phyloP scores from a whole-genome alignment of 2,113 vertebrate genomes.

The Pagrus major region DNA sequence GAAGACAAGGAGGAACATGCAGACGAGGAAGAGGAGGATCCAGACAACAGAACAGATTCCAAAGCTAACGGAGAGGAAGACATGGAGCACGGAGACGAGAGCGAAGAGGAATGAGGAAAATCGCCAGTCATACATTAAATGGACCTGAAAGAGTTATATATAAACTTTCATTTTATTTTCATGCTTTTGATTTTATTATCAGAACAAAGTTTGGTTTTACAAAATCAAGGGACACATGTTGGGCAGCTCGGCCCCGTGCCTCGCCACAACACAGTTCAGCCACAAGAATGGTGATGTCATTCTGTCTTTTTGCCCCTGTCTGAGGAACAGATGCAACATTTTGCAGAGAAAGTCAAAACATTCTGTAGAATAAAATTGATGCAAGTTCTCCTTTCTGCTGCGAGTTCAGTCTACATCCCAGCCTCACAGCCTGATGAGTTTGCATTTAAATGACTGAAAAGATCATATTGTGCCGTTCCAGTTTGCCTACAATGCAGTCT shows the following conservation, averaged over 20 bases:
- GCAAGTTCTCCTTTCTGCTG: background rate
- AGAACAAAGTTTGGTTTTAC: conserved; percentile 74
- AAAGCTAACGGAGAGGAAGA: conserved; percentile 96
- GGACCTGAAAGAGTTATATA: conserved; percentile 84
- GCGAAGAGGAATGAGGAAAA: conserved; percentile 91
- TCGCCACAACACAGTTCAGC: background rate
- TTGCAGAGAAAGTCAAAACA: background rate
- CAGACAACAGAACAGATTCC: conserved; percentile 87
- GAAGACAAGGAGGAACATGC: conserved; percentile 70
- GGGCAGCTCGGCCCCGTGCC: background rate
- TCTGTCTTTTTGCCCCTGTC: background rate
- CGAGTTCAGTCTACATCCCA: conserved; percentile 22
- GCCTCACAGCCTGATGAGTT: conserved; percentile 15
- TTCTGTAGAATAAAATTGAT: conserved; percentile 16
- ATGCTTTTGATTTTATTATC: conserved; percentile 85
- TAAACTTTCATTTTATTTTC: conserved; percentile 86
- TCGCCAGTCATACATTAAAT: conserved; percentile 46
- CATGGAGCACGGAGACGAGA: conserved; percentile 93
- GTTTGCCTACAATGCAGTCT: conserved; percentile 34
- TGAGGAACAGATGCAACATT: conserved; percentile 23
- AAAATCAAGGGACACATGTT: conserved; percentile 53
- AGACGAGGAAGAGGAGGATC: conserved; percentile 81
- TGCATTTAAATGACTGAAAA: conserved; percentile 20
- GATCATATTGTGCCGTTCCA: background rate
- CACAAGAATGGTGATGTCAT: background rate